Evolutionary conservation across 2,113 vertebrate species (phyloP).

Genomic region (Platichthys stellatus): DNA sequence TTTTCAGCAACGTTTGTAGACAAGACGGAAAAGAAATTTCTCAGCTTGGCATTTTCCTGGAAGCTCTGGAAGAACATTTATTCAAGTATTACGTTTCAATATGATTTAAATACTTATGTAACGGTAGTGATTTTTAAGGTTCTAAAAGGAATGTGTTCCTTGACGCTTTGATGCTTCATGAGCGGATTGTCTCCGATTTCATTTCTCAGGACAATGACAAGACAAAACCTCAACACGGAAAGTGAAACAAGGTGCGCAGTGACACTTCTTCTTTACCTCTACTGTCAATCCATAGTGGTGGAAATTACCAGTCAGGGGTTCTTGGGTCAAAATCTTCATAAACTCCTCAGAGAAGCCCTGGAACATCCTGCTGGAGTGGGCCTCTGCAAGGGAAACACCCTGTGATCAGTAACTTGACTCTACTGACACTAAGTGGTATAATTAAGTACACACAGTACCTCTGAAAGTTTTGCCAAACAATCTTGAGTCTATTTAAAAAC

Average conservation of each 20-base stretch:
- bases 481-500: background rate
- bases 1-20: constrained; percentile 82
- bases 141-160: too few relatives aligned
- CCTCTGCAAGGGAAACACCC: constrained; percentile 63
- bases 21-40: constrained; percentile 79
- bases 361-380: constrained; percentile 79
- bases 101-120: background rate
- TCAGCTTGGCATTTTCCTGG: constrained; percentile 72
- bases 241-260: constrained; percentile 5
- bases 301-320: constrained; percentile 85
- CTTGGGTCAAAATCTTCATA: constrained; percentile 70
- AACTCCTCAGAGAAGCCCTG: constrained; percentile 71
- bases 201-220: constrained; percentile 1
- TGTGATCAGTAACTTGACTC: constrained; percentile 10
- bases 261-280: constrained; percentile 68
- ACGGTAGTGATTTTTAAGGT: background rate
- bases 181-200: background rate
- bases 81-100: background rate
- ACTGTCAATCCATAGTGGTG: constrained; percentile 81
- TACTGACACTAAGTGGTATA: constrained; percentile 56
- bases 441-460: constrained; percentile 6
- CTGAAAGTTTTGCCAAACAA: background rate
- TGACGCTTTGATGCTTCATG: background rate
- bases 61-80: constrained; percentile 70
- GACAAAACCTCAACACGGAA: constrained; percentile 1